Conservation (phyloP, 1,140 invertebrate genomes). For the Brachionus koreanus region DNA sequence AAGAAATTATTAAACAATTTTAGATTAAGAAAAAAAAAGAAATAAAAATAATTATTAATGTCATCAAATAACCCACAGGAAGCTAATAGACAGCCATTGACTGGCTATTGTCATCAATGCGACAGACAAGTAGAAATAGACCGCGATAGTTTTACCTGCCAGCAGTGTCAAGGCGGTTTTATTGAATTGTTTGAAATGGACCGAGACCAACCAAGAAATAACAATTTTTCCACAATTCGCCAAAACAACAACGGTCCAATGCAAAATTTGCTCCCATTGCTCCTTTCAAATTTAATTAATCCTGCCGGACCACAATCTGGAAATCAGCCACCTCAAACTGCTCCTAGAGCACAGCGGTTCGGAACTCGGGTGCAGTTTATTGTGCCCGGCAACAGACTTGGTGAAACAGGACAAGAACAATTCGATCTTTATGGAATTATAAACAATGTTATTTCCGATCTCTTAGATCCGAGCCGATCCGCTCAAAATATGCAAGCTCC, state of each 20-base stretch:
- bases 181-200: slow-evolving; percentile 43
- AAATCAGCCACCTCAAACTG: not conserved
- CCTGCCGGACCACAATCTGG: not conserved
- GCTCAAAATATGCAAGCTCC: slow-evolving; percentile 34
- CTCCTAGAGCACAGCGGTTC: not conserved
- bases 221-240: not conserved
- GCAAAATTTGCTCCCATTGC: not conserved
- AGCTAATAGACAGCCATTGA: not conserved
- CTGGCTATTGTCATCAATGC: slow-evolving; percentile 42
- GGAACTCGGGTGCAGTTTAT: not conserved
- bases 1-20: no score
- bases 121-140: slow-evolving; percentile 39
- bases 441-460: slow-evolving; percentile 33
- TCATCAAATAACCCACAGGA: not conserved
- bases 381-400: slow-evolving; percentile 5
- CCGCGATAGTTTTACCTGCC: not conserved
- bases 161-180: slow-evolving; percentile 36
- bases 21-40: not conserved
- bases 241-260: not conserved
- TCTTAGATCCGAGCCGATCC: not conserved
- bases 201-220: not conserved
- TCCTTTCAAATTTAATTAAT: not conserved
- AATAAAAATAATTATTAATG: not conserved
- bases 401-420: slow-evolving; percentile 21
- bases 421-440: slow-evolving; percentile 42